Percentiles rank a stretch among this genome's conserved stretches.
These are phyloP conservation scores for Hermaeophaga mercurialis DNA, from an alignment of 2,888 invertebrate species.

Conservation along the genomic window DNA sequence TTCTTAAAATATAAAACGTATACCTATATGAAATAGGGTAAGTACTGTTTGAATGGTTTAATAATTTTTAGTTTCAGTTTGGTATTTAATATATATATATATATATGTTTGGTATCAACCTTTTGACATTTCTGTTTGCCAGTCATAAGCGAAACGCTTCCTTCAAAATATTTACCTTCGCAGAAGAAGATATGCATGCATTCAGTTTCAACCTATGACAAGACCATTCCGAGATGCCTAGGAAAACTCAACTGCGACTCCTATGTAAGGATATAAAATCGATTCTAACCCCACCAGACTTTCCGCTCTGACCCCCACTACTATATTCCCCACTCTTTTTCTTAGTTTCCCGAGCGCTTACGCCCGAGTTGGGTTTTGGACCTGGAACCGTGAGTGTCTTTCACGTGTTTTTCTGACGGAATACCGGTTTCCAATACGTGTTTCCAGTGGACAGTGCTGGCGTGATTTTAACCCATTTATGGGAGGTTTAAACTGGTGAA, in stretches of 20 bases:
- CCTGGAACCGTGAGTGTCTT: conserved; percentile 31
- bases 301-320: conserved; percentile 30
- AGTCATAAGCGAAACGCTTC: conserved; percentile 6
- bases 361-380: conserved; percentile 41
- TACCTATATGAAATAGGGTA: too few species aligned
- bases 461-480: conserved; percentile 6
- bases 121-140: neutral
- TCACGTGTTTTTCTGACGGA: conserved; percentile 14
- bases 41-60: too few species aligned
- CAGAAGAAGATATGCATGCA: conserved; percentile 33
- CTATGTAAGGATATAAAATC: conserved; percentile 31
- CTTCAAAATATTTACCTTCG: conserved; percentile 32
- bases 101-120: conserved; percentile 1
- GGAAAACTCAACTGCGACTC: conserved; percentile 28
- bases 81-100: too few species aligned
- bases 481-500: neutral
- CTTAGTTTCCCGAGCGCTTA: conserved; percentile 35
- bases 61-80: too few species aligned
- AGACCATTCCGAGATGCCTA: conserved; percentile 39
- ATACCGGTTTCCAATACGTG: conserved; percentile 22
- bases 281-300: conserved; percentile 35
- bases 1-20: too few species aligned
- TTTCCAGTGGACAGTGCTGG: conserved; percentile 11
- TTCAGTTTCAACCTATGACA: conserved; percentile 39
- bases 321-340: conserved; percentile 30